Base-by-base conservation (phyloP, 2,797 vertebrate genomes). In the Anabacerthia variegaticeps region DNA sequence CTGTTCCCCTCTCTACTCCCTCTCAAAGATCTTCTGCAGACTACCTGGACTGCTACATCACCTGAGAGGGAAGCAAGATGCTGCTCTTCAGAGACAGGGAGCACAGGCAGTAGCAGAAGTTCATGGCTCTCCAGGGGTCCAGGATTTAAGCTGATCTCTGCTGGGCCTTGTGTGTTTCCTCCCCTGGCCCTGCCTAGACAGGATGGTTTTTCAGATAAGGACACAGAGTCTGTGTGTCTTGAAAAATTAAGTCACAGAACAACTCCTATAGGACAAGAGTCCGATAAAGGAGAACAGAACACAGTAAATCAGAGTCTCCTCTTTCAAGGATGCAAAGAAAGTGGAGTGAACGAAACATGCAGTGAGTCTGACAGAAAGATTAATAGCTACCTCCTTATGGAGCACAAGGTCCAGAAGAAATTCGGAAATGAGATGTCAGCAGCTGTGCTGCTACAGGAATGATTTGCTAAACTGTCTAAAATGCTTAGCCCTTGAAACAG, bases 371-470 rank as follows among this genome's bases (percentile, higher is more conserved):
- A 94, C 76, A 88, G 72, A 41, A 71, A 92, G 94, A 96, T 75
- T 78, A 92, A 85, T 52, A 69, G 71, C 41, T 92, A 79, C 51
- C 81, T 92, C 69, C 6, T 4, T 7, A 10, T 2, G 10, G 49
- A 91, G 46, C 24, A 75, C 56, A 34, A 88, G 88, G 65, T 84
- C 69, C 55, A 73, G 54, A 65, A 89, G 85, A 92, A 85, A 90
- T 86, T 84, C 7, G 41, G 89, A 88, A 96, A 94, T 93, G 76
- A 95, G 69, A 84, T 76, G 92, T 88, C 95, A 96, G 62, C 3
- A 1, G 76, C 85, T 37, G 11, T n/a, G 59, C 81, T 93, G 39
- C 39, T 12, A 37, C 32, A 89, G 26, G 37, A 93, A 89, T 58
- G 32, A 91, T 78, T 77, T 85, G 65, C 46, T 92, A 7, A 88